Percentiles rank a stretch among this genome's conserved stretches.
phyloP scores from a whole-genome alignment of 2,888 invertebrate genomes.

The Caenorhabditis sp. region DNA sequence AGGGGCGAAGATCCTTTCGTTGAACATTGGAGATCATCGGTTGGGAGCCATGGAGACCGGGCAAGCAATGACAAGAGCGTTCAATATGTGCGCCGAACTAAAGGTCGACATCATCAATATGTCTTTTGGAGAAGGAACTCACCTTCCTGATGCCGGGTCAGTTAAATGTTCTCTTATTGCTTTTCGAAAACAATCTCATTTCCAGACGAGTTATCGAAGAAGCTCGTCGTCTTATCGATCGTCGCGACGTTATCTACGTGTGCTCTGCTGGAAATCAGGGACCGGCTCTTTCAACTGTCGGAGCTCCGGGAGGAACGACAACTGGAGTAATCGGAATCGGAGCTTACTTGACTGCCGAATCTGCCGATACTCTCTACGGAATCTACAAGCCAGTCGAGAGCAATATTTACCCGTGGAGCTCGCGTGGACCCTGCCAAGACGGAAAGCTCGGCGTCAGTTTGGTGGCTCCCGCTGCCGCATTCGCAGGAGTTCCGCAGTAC shows the following conservation, averaged over 20 bases:
- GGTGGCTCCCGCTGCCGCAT: conserved; percentile 95
- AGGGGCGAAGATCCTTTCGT: conserved; percentile 87
- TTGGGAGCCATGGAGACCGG: conserved; percentile 97
- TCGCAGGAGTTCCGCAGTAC: conserved; percentile 92
- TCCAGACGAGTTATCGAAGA: conserved; percentile 87
- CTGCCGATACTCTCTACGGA: conserved; percentile 87
- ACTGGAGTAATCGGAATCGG: conserved; percentile 84
- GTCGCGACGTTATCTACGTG: conserved; percentile 93
- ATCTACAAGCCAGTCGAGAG: conserved; percentile 84
- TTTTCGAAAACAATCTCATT: too few relatives aligned
- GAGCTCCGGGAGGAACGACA: conserved; percentile 82
- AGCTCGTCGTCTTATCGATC: conserved; percentile 84
- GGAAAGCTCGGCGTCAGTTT: conserved; percentile 91
- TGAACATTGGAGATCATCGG: conserved; percentile 90
- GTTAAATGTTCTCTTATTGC: conserved; percentile 62
- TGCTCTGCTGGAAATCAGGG: conserved; percentile 96
- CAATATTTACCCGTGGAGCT: conserved; percentile 87
- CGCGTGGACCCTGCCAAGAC: conserved; percentile 84
- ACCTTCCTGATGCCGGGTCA: conserved; percentile 92
- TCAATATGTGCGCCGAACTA: conserved; percentile 81
- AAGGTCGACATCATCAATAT: conserved; percentile 91
- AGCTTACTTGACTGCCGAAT: conserved; percentile 96
- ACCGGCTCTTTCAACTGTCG: conserved; percentile 92
- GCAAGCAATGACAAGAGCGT: conserved; percentile 89
- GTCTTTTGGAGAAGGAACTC: conserved; percentile 96